Percentiles rank a stretch among this genome's conserved stretches.
phyloP scores from a whole-genome alignment of 2,888 invertebrate species.

The Biston stratarius region DNA sequence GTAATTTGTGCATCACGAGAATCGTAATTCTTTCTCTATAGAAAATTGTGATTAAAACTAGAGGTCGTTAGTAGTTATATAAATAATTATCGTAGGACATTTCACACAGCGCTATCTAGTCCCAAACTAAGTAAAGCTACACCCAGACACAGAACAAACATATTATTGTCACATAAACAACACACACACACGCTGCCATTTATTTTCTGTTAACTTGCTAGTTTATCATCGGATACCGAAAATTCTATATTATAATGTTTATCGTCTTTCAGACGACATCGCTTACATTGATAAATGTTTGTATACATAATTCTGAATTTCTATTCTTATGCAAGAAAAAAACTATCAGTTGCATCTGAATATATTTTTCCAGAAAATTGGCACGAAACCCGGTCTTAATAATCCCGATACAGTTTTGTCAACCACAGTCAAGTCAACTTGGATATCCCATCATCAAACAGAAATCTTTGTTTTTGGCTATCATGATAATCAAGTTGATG shows the following conservation, averaged over 20 bases:
- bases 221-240: neutral
- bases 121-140: no score
- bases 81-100: no score
- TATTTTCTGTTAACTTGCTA: no score
- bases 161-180: no score
- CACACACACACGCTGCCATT: no score
- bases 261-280: conserved; percentile 3
- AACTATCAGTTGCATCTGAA: conserved; percentile 8
- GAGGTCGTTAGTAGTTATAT: no score
- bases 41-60: no score
- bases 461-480: no score
- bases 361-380: conserved; percentile 22
- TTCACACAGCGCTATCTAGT: no score
- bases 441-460: neutral
- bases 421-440: neutral
- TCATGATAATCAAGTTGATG: neutral
- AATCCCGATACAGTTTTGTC: conserved; percentile 13
- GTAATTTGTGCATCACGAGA: no score
- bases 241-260: neutral
- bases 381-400: conserved; percentile 10
- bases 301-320: neutral
- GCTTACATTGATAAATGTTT: neutral
- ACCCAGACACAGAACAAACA: no score
- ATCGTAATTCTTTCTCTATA: no score
- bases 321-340: neutral